These are phyloP conservation scores for Eupithecia subfuscata DNA, from an alignment of 2,888 invertebrate genomes.

Conservation along the genomic window DNA sequence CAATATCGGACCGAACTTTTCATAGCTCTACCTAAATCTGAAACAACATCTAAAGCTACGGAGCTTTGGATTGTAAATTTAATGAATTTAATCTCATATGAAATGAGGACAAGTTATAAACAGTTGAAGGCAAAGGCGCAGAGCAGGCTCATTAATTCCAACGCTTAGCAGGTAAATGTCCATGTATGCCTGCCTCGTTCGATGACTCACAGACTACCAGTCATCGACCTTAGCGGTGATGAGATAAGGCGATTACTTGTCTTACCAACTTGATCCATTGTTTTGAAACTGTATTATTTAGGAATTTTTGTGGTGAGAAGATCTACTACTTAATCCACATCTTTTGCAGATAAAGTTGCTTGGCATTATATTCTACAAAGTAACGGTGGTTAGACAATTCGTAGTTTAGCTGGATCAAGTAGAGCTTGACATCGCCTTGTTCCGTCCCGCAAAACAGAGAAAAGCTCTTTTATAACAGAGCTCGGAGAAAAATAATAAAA, in stretches of 20 bases:
- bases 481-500: not conserved
- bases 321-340: not conserved
- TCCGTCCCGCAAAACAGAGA: not conserved
- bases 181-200: conserved; percentile 26
- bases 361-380: too few species aligned
- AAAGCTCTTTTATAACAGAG: too few species aligned
- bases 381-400: too few species aligned
- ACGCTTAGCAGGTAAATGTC: conserved; percentile 34
- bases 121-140: not conserved
- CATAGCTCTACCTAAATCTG: not conserved
- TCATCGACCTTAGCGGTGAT: conserved; percentile 44
- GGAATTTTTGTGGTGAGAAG: not conserved
- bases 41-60: not conserved
- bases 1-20: not conserved
- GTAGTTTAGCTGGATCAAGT: not conserved
- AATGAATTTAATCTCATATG: not conserved
- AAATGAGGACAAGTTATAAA: not conserved
- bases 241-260: conserved; percentile 29
- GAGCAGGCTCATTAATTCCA: conserved; percentile 32
- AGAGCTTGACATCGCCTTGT: not conserved
- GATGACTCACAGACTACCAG: conserved; percentile 39
- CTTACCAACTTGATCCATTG: not conserved
- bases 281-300: not conserved
- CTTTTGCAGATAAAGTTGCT: too few species aligned
- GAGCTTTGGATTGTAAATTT: not conserved